phyloP scores from a whole-genome alignment of 2,113 vertebrate species.

The Pantherophis guttatus region DNA sequence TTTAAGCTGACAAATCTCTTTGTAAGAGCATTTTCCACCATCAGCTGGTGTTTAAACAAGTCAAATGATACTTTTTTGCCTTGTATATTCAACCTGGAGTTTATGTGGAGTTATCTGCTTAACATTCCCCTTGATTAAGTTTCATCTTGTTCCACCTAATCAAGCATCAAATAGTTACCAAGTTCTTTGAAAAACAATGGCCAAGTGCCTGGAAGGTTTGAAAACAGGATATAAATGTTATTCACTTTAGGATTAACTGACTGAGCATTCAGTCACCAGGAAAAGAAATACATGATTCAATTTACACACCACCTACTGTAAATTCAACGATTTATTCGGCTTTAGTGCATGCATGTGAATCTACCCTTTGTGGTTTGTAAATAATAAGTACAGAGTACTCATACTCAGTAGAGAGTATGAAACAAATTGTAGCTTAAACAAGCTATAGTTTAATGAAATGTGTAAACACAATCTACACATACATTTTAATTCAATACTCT shows the following conservation, averaged over 20 bases:
- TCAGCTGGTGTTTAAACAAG: neutral
- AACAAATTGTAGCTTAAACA: neutral
- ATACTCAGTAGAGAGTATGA: neutral
- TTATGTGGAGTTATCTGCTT: neutral
- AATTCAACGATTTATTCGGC: neutral
- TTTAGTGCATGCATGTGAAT: neutral
- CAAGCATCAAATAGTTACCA: neutral
- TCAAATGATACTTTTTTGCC: neutral
- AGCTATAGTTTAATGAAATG: neutral
- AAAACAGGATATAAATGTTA: neutral
- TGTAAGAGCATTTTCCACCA: neutral
- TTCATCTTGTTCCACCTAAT: slow-evolving; percentile 8
- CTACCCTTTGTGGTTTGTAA: neutral
- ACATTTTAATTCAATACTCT: neutral
- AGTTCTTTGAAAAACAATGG: neutral
- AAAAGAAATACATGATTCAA: neutral
- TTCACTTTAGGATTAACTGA: neutral
- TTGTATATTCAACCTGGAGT: neutral
- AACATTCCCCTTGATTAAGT: neutral
- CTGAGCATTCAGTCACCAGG: neutral
- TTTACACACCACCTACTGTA: neutral
- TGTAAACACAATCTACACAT: neutral
- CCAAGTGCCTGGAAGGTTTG: neutral
- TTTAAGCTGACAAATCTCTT: neutral
- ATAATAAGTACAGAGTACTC: neutral